Conservation (phyloP, 2,797 vertebrate genomes). For the Halcyon badia region DNA sequence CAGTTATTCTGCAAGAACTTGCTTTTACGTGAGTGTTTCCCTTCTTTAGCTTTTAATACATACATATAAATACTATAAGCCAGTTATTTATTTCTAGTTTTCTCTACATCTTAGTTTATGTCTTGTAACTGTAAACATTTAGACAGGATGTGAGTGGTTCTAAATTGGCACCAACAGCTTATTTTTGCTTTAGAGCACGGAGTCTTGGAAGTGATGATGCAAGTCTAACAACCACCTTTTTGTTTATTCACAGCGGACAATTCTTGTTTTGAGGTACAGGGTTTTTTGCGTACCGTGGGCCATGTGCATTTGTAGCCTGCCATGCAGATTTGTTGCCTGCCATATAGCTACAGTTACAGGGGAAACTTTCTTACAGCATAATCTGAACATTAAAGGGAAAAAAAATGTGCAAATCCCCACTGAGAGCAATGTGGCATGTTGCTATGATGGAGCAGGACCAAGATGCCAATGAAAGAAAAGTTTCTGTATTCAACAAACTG, state of each 20-base stretch:
- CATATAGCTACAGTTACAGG: not conserved
- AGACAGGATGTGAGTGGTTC: not conserved
- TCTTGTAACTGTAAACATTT: not conserved
- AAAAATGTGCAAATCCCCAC: not conserved
- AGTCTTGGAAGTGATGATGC: not conserved
- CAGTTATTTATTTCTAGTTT: not conserved
- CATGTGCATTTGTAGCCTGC: not conserved
- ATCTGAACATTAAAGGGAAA: not conserved
- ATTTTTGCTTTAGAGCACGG: not conserved
- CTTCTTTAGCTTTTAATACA: not conserved
- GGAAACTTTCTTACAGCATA: not conserved
- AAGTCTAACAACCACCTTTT: not conserved
- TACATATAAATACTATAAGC: not conserved
- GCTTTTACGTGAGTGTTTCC: not conserved
- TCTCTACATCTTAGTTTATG: not conserved
- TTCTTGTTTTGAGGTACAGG: not conserved
- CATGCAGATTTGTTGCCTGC: not conserved
- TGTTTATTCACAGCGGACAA: not conserved
- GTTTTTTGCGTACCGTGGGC: not conserved
- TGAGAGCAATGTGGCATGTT: accelerated
- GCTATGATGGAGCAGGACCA: not conserved
- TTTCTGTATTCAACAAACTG: not conserved
- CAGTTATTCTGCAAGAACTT: not conserved
- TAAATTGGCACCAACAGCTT: not conserved
- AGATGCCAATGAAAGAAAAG: not conserved